These are phyloP conservation scores for Fukomys damarensis DNA, from an alignment of 2,113 vertebrate genomes.

Conservation along the genomic window DNA sequence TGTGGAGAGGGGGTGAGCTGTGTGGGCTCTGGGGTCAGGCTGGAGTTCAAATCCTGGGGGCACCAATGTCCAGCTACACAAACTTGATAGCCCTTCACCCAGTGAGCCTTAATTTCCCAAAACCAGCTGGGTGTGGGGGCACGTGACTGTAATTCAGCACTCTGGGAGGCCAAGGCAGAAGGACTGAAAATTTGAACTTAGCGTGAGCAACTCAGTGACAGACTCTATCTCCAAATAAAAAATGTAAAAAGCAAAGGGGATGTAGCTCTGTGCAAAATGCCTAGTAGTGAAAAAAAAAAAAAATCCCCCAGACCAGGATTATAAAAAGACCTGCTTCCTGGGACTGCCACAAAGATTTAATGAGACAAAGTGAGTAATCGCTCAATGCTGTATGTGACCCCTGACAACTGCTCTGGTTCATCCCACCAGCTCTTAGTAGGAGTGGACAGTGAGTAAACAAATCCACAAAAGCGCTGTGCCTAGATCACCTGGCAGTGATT, in stretches of 20 bases:
- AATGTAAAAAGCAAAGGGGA: not conserved
- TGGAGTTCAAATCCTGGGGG: not conserved
- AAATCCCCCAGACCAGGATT: not conserved
- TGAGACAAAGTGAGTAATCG: not conserved
- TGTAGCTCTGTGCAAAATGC: not conserved
- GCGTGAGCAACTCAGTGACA: not conserved
- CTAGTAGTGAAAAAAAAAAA: not conserved
- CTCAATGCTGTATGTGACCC: not conserved
- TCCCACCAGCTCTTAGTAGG: not conserved
- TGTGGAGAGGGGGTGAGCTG: not conserved
- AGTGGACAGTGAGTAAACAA: not conserved
- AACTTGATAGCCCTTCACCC: not conserved
- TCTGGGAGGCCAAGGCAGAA: not conserved
- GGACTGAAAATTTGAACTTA: not conserved
- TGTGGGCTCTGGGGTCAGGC: not conserved
- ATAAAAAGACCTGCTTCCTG: not conserved
- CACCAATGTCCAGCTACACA: not conserved
- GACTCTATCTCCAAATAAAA: not conserved
- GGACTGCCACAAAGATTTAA: not conserved
- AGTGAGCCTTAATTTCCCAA: not conserved
- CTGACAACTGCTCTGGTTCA: not conserved
- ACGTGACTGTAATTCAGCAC: not conserved
- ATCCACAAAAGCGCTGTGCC: not conserved
- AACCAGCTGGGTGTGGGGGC: not conserved
- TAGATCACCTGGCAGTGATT: fast-evolving